phyloP scores from a whole-genome alignment of 2,888 invertebrate species.

The Cataglyphis cursor region DNA sequence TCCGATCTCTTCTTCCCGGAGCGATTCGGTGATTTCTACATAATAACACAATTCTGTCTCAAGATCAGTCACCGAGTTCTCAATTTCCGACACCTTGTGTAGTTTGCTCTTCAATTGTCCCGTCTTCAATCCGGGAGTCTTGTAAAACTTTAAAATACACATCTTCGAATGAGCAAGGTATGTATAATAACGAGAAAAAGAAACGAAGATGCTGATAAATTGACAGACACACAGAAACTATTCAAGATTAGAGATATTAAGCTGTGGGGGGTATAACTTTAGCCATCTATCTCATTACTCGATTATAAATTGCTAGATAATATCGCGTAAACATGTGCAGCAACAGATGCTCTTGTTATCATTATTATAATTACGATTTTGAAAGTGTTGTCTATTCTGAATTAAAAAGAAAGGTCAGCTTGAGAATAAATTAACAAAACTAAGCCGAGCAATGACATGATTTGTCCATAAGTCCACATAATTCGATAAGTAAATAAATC shows the following conservation, averaged over 20 bases:
- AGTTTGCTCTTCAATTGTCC: conserved; percentile 79
- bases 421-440: background rate
- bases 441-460: background rate
- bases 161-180: conserved; percentile 80
- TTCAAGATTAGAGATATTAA: background rate
- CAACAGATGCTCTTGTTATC: background rate
- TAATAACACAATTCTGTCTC: conserved; percentile 94
- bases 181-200: background rate
- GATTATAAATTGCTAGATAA: conserved; percentile 1
- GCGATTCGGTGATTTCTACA: conserved; percentile 88
- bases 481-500: background rate
- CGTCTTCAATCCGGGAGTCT: conserved; percentile 87
- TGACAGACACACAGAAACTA: background rate
- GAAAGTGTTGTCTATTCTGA: background rate
- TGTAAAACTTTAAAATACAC: conserved; percentile 89
- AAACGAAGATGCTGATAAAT: background rate
- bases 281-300: background rate
- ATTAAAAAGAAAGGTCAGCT: background rate
- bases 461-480: background rate
- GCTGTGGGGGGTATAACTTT: background rate
- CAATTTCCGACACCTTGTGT: conserved; percentile 71
- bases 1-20: conserved; percentile 89
- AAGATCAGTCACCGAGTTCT: conserved; percentile 86
- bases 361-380: background rate
- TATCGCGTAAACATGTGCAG: background rate